Base-by-base conservation (phyloP, 2,888 invertebrate genomes). In the Synergus laeviventris region DNA sequence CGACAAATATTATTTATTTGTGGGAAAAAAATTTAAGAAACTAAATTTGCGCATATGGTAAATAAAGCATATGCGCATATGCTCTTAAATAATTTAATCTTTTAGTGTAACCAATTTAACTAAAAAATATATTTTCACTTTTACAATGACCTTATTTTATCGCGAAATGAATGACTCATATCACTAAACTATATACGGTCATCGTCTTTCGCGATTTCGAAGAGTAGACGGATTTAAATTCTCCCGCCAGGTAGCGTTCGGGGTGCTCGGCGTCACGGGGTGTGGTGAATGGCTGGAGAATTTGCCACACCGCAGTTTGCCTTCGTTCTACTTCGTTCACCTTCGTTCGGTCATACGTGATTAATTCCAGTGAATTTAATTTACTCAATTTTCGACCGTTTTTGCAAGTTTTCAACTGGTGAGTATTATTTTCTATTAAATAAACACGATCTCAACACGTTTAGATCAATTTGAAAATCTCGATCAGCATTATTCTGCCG, bases 61-160 rank as follows among this genome's bases (percentile, higher is more conserved):
- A n/a, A n/a, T n/a, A n/a, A n/a, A n/a, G n/a, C n/a, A n/a, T n/a
- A n/a, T n/a, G n/a, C n/a, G n/a, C n/a, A n/a, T n/a, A n/a, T n/a
- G n/a, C n/a, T n/a, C 0, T 31, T 5, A 31, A 31, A 31, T 0
- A 39, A 11, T 39, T 39, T 39, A 39, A 39, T 39, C 11, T 39
- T 11, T 39, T 11, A 9, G 0, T 11, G 39, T 39, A 39, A 39
- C 1, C 9, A 39, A 39, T 39, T 39, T 39, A 11, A 11, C 39
- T 39, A 11, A 39, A 9, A 11, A 9, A 11, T 11, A 39, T 39
- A 42, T 64, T 12, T 49, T 70, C 31, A 49, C 70, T 70, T 36
- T 70, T 49, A 70, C 70, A 31, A 11, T 70, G 70, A 49, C 70
- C 70, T 70, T 70, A 70, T 70, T n/a, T n/a, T 70, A 39, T 24